A percentile compares a stretch with the other conserved stretches of the same genome.
phyloP scores from a whole-genome alignment of 2,113 vertebrate genomes.

The Passer domesticus region DNA sequence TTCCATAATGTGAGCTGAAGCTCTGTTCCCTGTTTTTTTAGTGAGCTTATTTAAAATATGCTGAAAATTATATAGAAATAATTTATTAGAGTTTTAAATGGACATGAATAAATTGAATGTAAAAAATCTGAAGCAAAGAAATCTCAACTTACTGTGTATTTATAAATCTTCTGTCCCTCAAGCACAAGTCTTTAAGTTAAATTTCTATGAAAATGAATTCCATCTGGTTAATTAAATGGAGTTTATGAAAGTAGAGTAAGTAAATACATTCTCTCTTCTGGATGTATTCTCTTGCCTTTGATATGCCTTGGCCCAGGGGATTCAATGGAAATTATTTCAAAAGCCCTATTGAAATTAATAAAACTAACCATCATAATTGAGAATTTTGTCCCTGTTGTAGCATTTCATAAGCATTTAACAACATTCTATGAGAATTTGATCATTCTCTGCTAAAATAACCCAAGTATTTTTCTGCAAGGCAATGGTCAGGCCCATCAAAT shows the following conservation, averaged over 20 bases:
- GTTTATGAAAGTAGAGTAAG: neutral
- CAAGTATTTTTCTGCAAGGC: neutral
- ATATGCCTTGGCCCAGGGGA: neutral
- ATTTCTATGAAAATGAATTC: neutral
- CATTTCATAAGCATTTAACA: neutral
- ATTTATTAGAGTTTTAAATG: neutral
- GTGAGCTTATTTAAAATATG: neutral
- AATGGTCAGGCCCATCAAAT: neutral
- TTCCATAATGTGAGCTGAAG: neutral
- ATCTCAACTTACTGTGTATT: neutral
- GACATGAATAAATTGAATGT: neutral
- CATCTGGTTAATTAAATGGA: neutral
- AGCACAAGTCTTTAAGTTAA: neutral
- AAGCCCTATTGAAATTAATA: conserved; percentile 33
- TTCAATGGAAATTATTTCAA: neutral
- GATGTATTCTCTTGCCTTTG: neutral
- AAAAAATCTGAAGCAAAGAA: neutral
- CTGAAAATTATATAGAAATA: neutral
- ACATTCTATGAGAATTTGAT: neutral
- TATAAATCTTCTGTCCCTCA: neutral
- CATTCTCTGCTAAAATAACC: neutral
- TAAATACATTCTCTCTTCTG: neutral
- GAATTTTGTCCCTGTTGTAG: neutral
- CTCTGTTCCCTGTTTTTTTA: neutral
- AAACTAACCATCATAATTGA: conserved; percentile 13